A percentile compares a stretch with the other conserved stretches of the same genome.
These are phyloP conservation scores for Trachelus troglodyta DNA, from an alignment of 2,888 invertebrate species.

Conservation along the genomic window DNA sequence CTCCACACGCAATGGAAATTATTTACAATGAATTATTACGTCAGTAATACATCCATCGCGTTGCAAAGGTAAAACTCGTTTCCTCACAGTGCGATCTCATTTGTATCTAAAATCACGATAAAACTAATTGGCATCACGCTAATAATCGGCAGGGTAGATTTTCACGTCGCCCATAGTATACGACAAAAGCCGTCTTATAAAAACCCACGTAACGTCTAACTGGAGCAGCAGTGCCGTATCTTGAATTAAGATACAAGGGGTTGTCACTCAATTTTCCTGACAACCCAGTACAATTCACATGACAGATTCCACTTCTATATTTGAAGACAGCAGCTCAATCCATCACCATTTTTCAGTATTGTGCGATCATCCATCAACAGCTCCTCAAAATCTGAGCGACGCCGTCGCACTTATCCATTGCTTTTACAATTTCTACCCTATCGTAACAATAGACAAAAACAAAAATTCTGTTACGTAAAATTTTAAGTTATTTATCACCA, in stretches of 20 bases:
- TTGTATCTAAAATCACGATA: not conserved
- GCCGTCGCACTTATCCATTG: constrained; percentile 26
- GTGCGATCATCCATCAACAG: constrained; percentile 50
- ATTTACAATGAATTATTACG: not conserved
- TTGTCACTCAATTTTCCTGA: not conserved
- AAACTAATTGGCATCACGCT: not conserved
- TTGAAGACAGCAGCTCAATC: constrained; percentile 46
- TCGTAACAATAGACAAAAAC: not conserved
- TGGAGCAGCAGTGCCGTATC: not conserved
- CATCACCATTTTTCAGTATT: constrained; percentile 53
- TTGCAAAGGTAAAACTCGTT: not conserved
- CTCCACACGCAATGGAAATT: not conserved
- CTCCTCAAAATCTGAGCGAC: constrained; percentile 44
- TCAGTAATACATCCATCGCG: not conserved
- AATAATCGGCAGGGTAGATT: not conserved
- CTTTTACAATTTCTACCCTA: not conserved
- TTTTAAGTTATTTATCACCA: not conserved
- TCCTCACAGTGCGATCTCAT: not conserved
- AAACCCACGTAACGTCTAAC: not conserved
- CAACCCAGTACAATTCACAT: constrained; percentile 34
- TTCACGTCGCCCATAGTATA: not conserved
- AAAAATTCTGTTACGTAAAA: not conserved
- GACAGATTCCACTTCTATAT: constrained; percentile 50
- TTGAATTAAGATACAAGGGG: not conserved
- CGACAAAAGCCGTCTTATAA: not conserved